Percentiles rank a stretch among this genome's conserved stretches.
phyloP scores from a whole-genome alignment of 1,140 invertebrate species.

The Cotesia chilonis region DNA sequence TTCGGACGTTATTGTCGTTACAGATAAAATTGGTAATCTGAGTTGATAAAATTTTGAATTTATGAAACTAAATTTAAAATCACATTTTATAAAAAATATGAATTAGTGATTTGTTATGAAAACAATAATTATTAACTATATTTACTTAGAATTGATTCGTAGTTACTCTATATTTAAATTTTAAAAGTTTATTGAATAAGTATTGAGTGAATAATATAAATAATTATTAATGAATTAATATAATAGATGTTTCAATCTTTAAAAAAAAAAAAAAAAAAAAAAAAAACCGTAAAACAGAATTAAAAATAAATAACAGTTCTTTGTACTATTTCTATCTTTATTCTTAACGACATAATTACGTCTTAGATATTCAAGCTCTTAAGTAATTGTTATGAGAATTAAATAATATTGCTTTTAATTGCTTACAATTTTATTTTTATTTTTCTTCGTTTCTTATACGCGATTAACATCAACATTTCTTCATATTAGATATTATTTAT shows the following conservation, averaged over 20 bases:
- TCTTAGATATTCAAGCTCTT: slow-evolving; percentile 47
- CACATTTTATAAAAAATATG: slow-evolving; percentile 31
- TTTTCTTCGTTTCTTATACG: slow-evolving; percentile 11
- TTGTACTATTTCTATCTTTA: slow-evolving; percentile 34
- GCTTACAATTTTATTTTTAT: slow-evolving; percentile 42
- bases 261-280: slow-evolving; percentile 41
- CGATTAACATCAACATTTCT: slow-evolving; percentile 11
- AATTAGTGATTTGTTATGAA: neutral
- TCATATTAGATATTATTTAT: slow-evolving; percentile 34
- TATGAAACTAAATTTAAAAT: neutral
- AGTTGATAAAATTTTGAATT: no score
- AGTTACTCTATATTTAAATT: slow-evolving; percentile 38
- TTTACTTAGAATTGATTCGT: slow-evolving; percentile 44
- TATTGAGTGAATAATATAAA: slow-evolving; percentile 48
- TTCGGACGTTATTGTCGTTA: slow-evolving; percentile 23
- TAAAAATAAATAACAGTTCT: slow-evolving; percentile 45
- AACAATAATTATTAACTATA: slow-evolving; percentile 33
- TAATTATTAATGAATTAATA: slow-evolving; percentile 46
- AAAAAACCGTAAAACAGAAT: no score
- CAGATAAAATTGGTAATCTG: no score
- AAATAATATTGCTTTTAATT: slow-evolving; percentile 40
- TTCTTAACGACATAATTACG: slow-evolving; percentile 41
- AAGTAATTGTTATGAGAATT: slow-evolving; percentile 50
- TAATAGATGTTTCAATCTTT: slow-evolving; percentile 49
- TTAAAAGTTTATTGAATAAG: slow-evolving; percentile 44